Evolutionary conservation across 2,797 vertebrate genomes (phyloP), one percentile per base, ranked within the genome.

Genomic region (Lophotriccus pileatus): DNA sequence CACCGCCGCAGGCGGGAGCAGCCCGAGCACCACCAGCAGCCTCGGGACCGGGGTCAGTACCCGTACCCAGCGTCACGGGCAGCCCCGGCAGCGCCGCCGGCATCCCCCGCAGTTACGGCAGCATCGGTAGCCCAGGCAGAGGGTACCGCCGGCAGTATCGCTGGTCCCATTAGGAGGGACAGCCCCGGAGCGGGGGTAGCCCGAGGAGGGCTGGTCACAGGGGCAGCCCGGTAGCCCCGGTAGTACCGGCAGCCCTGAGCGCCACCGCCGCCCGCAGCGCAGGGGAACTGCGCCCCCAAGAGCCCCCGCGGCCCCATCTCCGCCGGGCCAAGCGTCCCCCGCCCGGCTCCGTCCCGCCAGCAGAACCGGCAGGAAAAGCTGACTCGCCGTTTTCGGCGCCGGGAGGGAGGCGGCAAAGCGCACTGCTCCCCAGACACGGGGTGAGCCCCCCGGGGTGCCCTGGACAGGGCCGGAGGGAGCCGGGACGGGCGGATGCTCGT

Each of bases 201-300:
- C 59, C 72, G n/a, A 4, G 50, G 19, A 69, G 34, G 72, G 28
- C 39, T 7, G 72, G 11, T 43, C 30, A 10, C 34, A 14, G 32
- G 41, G 76, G 34, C 55, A 55, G 64, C 14, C 36, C 67, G 4
- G 55, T 6, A 55, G 46, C 12, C n/a, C 62, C 55, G 44, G 43
- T 2, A 22, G n/a, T 1, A 10, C 52, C 70, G 72, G 30, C 21
- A 58, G 50, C 73, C 14, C 46, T 56, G 43, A 72, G 49, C 44
- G 66, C 37, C 59, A 22, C 32, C 46, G 39, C 67, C 53, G 68
- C 89, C 91, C 43, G 46, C 91, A 89, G 92, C 30, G 74, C 68
- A 44, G 84, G 64, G 58, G 64, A 93, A 85, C 85, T 79, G 92
- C 87, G 90, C 90, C 93, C 88, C 78, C 87, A 93, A 60, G 78